These are phyloP conservation scores for Brachionus manjavacas DNA, from an alignment of 1,140 invertebrate genomes.

Conservation along the genomic window DNA sequence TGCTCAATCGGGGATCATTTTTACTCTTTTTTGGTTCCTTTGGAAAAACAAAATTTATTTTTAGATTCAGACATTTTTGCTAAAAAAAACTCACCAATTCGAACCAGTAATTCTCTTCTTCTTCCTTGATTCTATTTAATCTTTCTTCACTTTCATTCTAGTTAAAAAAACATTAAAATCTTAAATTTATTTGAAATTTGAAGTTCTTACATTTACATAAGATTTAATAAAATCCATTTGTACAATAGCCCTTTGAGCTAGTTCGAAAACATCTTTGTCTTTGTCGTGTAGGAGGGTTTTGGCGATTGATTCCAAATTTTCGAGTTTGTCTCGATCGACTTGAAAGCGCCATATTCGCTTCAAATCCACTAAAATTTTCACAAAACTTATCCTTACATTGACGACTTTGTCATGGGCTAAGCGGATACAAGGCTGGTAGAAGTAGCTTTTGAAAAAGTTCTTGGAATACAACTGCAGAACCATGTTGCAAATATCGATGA, in stretches of 20 bases:
- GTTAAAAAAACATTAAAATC: background rate
- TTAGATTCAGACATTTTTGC: background rate
- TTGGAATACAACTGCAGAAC: constrained; percentile 36
- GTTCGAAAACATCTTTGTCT: constrained; percentile 41
- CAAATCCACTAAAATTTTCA: constrained; percentile 12
- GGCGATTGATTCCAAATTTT: constrained; percentile 14
- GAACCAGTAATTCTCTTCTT: constrained; percentile 34
- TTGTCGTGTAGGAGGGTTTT: constrained; percentile 1
- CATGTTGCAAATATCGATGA: constrained; percentile 11
- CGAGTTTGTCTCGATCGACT: constrained; percentile 35
- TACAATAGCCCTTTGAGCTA: constrained; percentile 38
- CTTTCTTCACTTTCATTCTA: constrained; percentile 15
- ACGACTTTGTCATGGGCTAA: background rate
- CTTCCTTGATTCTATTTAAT: constrained; percentile 8
- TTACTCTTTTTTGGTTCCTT: constrained; percentile 5
- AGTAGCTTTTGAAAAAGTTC: constrained; percentile 37
- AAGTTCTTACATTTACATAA: constrained; percentile 8
- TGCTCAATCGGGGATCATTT: background rate
- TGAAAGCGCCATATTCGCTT: constrained; percentile 39
- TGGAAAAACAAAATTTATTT: background rate
- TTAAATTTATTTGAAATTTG: background rate
- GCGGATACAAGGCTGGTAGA: constrained; percentile 12
- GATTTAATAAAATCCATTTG: constrained; percentile 40
- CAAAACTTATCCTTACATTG: constrained; percentile 35
- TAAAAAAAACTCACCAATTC: background rate